Evolutionary conservation across 2,888 invertebrate genomes (phyloP).

Genomic region (Drosophila ezoana): DNA sequence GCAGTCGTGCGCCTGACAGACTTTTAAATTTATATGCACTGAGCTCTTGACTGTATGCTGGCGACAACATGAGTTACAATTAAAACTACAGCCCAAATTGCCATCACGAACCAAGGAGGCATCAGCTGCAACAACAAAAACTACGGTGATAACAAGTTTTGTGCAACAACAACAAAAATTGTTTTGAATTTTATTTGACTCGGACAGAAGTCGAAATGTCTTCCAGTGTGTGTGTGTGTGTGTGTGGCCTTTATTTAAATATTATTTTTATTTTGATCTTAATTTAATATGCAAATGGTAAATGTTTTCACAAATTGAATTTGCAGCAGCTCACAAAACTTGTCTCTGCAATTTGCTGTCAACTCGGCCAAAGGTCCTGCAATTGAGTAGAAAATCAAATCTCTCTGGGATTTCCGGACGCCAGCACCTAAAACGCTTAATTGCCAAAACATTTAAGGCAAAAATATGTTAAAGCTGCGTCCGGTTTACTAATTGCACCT

Average conservation of each 20-base stretch:
- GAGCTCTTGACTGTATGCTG: constrained; percentile 38
- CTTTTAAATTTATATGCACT: constrained; percentile 59
- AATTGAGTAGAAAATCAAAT: constrained; percentile 70
- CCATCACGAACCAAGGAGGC: constrained; percentile 25
- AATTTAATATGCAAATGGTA: constrained; percentile 76
- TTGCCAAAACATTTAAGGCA: constrained; percentile 30
- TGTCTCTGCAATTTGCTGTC: constrained; percentile 26
- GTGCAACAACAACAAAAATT: constrained; percentile 53
- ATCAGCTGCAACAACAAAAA: constrained; percentile 17
- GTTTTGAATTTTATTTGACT: constrained; percentile 63
- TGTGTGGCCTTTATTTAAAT: constrained; percentile 46
- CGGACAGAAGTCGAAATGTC: constrained; percentile 15
- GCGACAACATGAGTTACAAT: constrained; percentile 70
- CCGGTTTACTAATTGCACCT: constrained; percentile 60
- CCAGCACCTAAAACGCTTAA: constrained; percentile 26
- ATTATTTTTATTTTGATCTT: constrained; percentile 53
- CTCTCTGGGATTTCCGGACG: constrained; percentile 14
- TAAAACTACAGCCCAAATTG: constrained; percentile 69
- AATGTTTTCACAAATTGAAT: constrained; percentile 64
- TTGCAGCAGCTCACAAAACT: constrained; percentile 27
- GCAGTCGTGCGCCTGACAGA: constrained; percentile 33
- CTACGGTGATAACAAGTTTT: constrained; percentile 35
- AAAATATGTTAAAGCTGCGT: constrained; percentile 35
- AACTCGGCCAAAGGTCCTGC: constrained; percentile 36
- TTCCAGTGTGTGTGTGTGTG: constrained; percentile 1